Evolutionary conservation across 2,888 invertebrate species (phyloP), one percentile per base, ranked within the genome.

Genomic region (Hypena proboscidalis): DNA sequence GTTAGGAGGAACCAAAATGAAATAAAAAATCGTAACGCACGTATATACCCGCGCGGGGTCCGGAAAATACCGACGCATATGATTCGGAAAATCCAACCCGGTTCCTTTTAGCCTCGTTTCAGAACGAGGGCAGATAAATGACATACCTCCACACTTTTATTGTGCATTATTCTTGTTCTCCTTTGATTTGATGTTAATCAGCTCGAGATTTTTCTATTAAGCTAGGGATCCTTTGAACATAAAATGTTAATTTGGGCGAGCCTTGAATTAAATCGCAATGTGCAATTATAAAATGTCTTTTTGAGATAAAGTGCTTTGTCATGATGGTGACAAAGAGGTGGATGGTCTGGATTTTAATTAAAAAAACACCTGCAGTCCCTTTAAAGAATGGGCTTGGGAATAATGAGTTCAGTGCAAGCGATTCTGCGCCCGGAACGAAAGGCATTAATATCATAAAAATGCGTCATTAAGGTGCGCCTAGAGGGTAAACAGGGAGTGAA

Each of bases 1-100:
- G 70, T 66, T 67, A 67, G 52, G 60, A 61, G 52, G 57, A 67
- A 58, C 59, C 57, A 72, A 74, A 74, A 80, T 66, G 67, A 67
- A 75, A 67, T 69, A 75, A 76, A 79, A 70, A 62, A 48, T 64
- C 44, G 59, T 57, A 58, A 49, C 57, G 50, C 55, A 46, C 49
- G 38, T 44, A 51, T 60, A 50, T 65, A 64, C 56, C 54, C 38
- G 29, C 44, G 50, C 52, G 57, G 61, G 47, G 37, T 29, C 44
- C 45, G 60, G 62, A 55, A 66, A 67, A 70, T 66, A 63, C 50
- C 48, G 57, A 51, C 56, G 69, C 64, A 67, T 71, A 69, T 70
- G 67, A 77, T 66, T 70, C 63, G 72, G 69, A 68, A 76, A 73
- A 72, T 63, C 50, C 55, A 45, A 47, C 43, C 52, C 27, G 35